phyloP scores from a whole-genome alignment of 2,888 invertebrate species.

The Spilarctia lutea region DNA sequence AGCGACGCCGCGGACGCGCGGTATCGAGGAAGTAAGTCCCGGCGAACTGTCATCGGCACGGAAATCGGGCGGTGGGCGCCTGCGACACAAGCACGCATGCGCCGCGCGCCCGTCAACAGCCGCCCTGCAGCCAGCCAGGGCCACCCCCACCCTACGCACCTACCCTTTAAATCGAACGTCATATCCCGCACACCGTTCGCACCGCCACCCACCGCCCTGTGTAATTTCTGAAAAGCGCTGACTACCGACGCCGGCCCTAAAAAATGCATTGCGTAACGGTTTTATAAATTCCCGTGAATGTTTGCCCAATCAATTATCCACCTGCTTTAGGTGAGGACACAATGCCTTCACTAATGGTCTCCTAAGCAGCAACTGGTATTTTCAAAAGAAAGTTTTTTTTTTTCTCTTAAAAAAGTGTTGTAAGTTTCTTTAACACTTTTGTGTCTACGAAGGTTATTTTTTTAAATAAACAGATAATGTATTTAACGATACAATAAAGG shows the following conservation, averaged over 20 bases:
- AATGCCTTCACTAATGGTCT: constrained; percentile 48
- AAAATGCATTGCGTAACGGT: constrained; percentile 87
- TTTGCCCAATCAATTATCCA: constrained; percentile 84
- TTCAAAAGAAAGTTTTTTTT: constrained; percentile 22
- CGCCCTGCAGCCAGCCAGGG: constrained; percentile 75
- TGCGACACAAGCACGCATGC: constrained; percentile 78
- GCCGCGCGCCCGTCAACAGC: constrained; percentile 87
- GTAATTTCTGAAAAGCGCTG: constrained; percentile 85
- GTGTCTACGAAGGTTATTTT: constrained; percentile 9
- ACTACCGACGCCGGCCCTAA: constrained; percentile 83
- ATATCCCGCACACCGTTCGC: constrained; percentile 78
- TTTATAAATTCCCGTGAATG: constrained; percentile 77
- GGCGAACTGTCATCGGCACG: constrained; percentile 89
- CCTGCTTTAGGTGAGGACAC: constrained; percentile 77
- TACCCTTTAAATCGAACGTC: constrained; percentile 86
- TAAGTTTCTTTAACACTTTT: neutral
- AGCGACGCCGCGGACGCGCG: constrained; percentile 81
- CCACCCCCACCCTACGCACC: constrained; percentile 61
- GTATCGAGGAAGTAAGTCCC: constrained; percentile 85
- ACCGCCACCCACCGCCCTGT: constrained; percentile 73
- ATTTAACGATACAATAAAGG: constrained; percentile 21
- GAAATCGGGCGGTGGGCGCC: constrained; percentile 85
- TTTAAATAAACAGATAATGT: constrained; percentile 26
- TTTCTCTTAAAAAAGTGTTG: neutral
- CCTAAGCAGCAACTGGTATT: constrained; percentile 29